These are phyloP conservation scores for Echinops telfairi DNA, from an alignment of 2,113 vertebrate genomes.

Conservation along the genomic window DNA sequence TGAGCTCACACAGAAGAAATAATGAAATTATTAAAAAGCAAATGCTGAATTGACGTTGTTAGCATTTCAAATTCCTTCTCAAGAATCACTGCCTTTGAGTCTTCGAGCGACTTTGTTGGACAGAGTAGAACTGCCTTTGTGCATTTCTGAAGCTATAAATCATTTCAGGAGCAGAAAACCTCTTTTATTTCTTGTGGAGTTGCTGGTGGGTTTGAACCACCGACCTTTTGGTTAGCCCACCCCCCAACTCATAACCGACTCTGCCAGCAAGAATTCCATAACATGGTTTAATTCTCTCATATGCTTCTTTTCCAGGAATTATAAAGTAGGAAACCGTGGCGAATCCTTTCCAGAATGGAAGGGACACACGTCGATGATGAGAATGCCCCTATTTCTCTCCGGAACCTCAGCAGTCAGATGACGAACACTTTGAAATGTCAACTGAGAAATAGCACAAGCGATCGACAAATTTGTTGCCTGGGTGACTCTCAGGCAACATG, in stretches of 20 bases:
- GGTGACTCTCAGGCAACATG: not conserved
- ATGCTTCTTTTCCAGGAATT: conserved; percentile 67
- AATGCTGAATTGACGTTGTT: conserved; percentile 76
- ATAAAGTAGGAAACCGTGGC: conserved; percentile 24
- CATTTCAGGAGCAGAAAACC: no score
- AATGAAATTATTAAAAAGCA: conserved; percentile 71
- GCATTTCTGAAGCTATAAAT: no score
- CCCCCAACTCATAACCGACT: no score
- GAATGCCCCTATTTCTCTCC: not conserved
- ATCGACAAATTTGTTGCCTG: not conserved
- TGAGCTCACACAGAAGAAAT: conserved; percentile 69
- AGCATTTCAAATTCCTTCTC: conserved; percentile 72
- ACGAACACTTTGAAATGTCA: not conserved
- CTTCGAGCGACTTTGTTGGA: no score
- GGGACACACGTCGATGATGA: conserved; percentile 12
- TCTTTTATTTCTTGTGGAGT: no score
- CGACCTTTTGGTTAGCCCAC: no score
- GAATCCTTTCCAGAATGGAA: conserved; percentile 52
- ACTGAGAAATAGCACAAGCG: not conserved
- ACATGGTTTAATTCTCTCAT: conserved; percentile 76
- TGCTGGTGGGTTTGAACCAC: no score
- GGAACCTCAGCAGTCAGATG: not conserved
- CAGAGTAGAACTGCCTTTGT: no score
- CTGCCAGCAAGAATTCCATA: conserved; percentile 31
- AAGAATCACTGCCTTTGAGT: no score